These are phyloP conservation scores for Prolemur simus DNA, from an alignment of 2,113 vertebrate species.

Conservation along the genomic window DNA sequence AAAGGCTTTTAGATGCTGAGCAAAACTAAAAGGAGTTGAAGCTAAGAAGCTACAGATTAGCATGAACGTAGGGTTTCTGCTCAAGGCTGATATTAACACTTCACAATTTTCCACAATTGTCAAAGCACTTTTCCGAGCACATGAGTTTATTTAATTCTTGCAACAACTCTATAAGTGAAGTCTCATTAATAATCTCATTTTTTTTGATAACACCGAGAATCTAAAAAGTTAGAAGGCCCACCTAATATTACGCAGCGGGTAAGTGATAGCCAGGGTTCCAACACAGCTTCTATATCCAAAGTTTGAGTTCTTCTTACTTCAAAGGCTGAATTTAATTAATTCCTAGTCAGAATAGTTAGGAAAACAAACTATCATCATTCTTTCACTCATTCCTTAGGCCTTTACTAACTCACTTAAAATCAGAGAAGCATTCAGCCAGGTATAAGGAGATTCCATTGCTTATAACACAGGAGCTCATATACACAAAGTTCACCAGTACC, in stretches of 20 bases:
- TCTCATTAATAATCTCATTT: neutral
- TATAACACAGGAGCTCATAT: neutral
- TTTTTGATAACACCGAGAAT: neutral
- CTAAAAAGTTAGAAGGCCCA: neutral
- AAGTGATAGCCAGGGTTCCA: neutral
- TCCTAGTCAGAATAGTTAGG: neutral
- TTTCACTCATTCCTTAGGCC: neutral
- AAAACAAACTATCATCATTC: neutral
- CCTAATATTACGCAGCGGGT: neutral
- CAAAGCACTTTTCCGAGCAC: neutral
- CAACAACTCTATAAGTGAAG: neutral
- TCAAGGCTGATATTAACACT: neutral
- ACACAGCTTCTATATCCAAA: neutral
- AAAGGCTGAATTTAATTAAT: neutral
- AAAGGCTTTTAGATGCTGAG: constrained; percentile 3
- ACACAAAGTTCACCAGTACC: neutral
- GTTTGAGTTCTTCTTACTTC: constrained; percentile 1
- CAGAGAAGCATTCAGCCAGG: neutral
- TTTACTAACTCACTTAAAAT: neutral
- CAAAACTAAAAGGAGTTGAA: neutral
- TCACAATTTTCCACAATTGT: neutral
- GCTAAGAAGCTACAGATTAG: neutral
- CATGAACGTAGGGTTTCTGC: neutral
- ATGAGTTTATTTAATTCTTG: neutral
- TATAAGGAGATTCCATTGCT: neutral